A percentile compares a stretch with the other conserved stretches of the same genome.
Evolutionary conservation across 2,888 invertebrate species (phyloP).

Genomic region (Parnassius glacialis): DNA sequence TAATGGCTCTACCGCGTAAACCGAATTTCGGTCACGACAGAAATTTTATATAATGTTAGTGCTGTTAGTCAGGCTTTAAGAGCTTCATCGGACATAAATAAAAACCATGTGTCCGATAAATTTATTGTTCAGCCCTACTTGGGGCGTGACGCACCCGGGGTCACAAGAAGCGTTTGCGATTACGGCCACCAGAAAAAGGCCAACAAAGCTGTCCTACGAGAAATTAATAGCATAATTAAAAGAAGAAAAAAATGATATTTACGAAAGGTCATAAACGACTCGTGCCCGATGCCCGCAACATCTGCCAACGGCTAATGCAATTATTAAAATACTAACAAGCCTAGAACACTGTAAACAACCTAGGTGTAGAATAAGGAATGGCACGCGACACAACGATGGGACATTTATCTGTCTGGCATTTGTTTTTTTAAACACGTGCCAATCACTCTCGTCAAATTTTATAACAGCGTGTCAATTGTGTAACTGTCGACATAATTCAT

Average conservation of each 20-base stretch:
- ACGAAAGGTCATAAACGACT: slow-evolving; percentile 15
- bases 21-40: too few species aligned
- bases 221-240: neutral
- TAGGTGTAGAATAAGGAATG: slow-evolving; percentile 5
- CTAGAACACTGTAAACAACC: slow-evolving; percentile 6
- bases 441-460: slow-evolving; percentile 4
- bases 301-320: slow-evolving; percentile 51
- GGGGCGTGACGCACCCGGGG: too few species aligned
- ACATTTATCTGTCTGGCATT: slow-evolving; percentile 3
- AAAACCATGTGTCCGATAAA: too few species aligned
- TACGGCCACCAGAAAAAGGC: too few species aligned
- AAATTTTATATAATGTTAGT: too few species aligned
- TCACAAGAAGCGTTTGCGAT: too few species aligned
- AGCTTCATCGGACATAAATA: too few species aligned
- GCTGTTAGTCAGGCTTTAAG: too few species aligned
- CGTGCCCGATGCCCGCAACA: slow-evolving; percentile 38
- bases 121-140: too few species aligned
- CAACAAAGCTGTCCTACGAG: too few species aligned
- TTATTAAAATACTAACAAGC: slow-evolving; percentile 28
- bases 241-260: neutral
- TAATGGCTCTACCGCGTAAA: too few species aligned
- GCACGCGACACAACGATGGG: slow-evolving; percentile 14
- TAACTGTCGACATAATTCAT: slow-evolving; percentile 33
- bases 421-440: slow-evolving; percentile 7
- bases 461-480: slow-evolving; percentile 2